Base-by-base conservation (phyloP, 2,797 vertebrate genomes). In the Dendrocincla tyrannina region DNA sequence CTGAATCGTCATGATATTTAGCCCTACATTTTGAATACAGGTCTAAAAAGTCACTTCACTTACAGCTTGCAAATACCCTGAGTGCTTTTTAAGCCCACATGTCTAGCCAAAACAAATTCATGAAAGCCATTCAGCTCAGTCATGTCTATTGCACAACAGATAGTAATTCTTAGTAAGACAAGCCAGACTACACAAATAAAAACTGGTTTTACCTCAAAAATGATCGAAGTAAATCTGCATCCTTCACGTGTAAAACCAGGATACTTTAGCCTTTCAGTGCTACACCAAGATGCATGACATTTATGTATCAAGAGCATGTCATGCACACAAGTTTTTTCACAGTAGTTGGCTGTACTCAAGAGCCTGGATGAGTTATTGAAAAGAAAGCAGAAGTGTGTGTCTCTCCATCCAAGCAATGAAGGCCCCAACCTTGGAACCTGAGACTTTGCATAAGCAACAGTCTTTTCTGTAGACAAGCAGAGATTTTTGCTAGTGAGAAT, bases 101-200 rank as follows among this genome's bases (percentile, higher is more conserved):
- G 20, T 52, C 59, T 59, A 50, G 63, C 83, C 88, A 90, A 90
- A 90, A 39, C 39, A 94, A 93, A 93, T 33, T 84, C 50, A 50
- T 4, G 39, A 89, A 94, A 72, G 27, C 8, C 49, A 53, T 58
- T 66, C 72, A 55, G 50, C 59, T 75, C 76, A 83, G 62, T 41
- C 63, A 85, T 17, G 28, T 20, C 74, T 76, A 59, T 67, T 94
- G 74, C 90, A 76, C 88, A 96, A 94, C n/a, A 76, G 60, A 77
- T 0, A 83, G 22, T 41, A 82, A 90, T 49, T 95, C 85, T 78
- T 81, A 63, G 17, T 30, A 77, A 77, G 49, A 79, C 52, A 83
- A 58, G 46, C 49, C 72, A 66, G 30, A 53, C 35, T 69, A 47
- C 11, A 30, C 82, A 83, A 77, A 87, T 0, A 73, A 50, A 67